Base-by-base conservation (phyloP, 2,888 invertebrate species). In the Teinopalpus imperialis region DNA sequence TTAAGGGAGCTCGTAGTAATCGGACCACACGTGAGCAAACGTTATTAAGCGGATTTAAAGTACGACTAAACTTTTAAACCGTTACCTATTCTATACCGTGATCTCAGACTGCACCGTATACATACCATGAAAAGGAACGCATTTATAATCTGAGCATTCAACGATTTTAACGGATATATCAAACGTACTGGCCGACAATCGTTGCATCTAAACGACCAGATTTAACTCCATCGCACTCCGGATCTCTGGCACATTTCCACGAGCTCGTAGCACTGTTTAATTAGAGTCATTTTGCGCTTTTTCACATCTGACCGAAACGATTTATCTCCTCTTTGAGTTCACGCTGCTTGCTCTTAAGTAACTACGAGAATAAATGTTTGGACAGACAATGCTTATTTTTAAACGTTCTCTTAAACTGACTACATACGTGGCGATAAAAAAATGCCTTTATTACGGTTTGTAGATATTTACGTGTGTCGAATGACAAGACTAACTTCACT, bases 171-270 rank as follows among this genome's bases (percentile, higher is more conserved):
- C 23, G 12, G 34, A 8, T 13, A 21, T 37, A 39, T 36, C 14
- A 29, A 29, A 21, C n/a, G 3, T 8, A 20, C n/a, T 18, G 13
- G 9, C 12, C 30, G 18, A 36, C 51, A 43, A 51, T 48, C 57
- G 56, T 39, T 23, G 41, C 53, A 66, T 69, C 67, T 62, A 56
- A 59, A 59, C 57, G 53, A 56, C 54, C 55, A 56, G 54, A 59
- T 56, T 59, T 62, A 59, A 59, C 56, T 42, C 23, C 42, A 40
- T 47, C 52, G 43, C 48, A 6, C 26, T 30, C 27, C 59, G 62
- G 60, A 74, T 77, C 70, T 77, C 56, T 73, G 78, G 73, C 79
- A 66, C 63, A 66, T 65, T 63, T 72, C 72, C 69, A 69, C 53
- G 23, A 43, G 21, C 34, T 27, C 30, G 18, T 9, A 9, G 37